Base-by-base conservation (phyloP, 1,140 invertebrate genomes). In the Harlomillsia oculata region DNA sequence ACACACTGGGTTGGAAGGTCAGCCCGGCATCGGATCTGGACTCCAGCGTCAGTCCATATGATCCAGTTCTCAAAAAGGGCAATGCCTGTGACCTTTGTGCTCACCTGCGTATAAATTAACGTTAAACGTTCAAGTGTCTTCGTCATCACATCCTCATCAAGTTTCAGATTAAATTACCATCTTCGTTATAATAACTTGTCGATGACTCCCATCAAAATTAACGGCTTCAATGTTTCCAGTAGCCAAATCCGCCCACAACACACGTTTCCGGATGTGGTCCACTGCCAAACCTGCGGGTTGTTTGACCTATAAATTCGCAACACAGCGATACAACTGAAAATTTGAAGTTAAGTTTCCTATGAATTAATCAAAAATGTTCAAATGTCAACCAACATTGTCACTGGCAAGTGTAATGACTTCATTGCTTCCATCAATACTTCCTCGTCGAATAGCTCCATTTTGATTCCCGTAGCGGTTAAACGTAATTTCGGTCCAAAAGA, bases 31-130 rank as follows among this genome's bases (percentile, higher is more conserved):
- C 53, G 3, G 1, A 45, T 11, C 32, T 34, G 25, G 32, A 23
- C 36, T 3, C 40, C 43, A 5, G 32, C 29, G 13, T 45, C 53
- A 46, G 25, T 54, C 53, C 53, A 54, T n/a, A 45, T 46, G 28
- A 54, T 21, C 53, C 53, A 54, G 20, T 54, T 54, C 18, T 54
- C 53, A 28, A 45, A 54, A 21, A 45, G 2, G 9, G 41, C 43
- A 16, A 54, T 23, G 11, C 53, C 43, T 16, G 13, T 44, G 2
- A 41, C 39, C 2, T 2, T 2, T 16, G 2, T 16, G 16, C 9
- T 9, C 9, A 41, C 39, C 39, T 41, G 18, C n/a, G 32, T 9
- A 34, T 9, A 8, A 34, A 34, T 8, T 34, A 8, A 8, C 8
- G n/a, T 9, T 9, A n/a, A 9, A n/a, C 8, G 32, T 34, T 34